Percentiles rank a stretch among this genome's conserved stretches.
These are phyloP conservation scores for Theristicus caerulescens DNA, from an alignment of 2,113 vertebrate species.

Conservation along the genomic window DNA sequence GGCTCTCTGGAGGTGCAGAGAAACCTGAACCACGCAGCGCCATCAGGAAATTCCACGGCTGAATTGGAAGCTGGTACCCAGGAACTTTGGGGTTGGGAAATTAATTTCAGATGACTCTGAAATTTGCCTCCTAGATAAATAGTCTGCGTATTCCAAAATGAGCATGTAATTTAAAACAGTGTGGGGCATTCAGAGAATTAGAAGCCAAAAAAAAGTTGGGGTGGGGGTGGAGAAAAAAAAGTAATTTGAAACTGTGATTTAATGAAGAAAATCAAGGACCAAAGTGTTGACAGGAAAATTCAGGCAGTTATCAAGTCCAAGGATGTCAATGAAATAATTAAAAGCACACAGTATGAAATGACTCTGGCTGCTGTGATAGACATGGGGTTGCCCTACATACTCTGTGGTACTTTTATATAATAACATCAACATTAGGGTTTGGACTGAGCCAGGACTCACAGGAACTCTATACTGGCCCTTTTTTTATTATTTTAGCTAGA, in stretches of 20 bases:
- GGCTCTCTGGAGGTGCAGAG: neutral
- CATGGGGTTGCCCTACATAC: neutral
- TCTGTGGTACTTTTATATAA: neutral
- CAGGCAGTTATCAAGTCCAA: conserved; percentile 45
- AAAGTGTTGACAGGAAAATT: conserved; percentile 49
- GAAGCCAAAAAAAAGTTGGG: neutral
- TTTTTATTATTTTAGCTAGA: neutral
- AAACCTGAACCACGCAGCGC: neutral
- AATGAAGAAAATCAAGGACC: neutral
- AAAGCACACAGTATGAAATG: neutral
- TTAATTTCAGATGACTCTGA: conserved; percentile 70
- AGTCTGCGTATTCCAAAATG: conserved; percentile 43
- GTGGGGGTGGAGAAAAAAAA: neutral
- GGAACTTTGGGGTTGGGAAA: conserved; percentile 62
- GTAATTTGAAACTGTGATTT: conserved; percentile 28
- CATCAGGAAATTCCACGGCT: conserved; percentile 66
- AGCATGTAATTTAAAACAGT: conserved; percentile 67
- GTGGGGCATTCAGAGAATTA: conserved; percentile 28
- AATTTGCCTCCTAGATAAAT: conserved; percentile 66
- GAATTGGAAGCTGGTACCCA: conserved; percentile 70
- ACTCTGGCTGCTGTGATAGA: neutral
- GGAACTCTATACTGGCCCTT: neutral
- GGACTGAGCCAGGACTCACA: neutral
- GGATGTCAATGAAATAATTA: conserved; percentile 47
- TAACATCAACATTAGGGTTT: neutral